Evolutionary conservation across 1,140 invertebrate species (phyloP), one percentile per base, ranked within the genome.

Genomic region (Sitodiplosis mosellana): DNA sequence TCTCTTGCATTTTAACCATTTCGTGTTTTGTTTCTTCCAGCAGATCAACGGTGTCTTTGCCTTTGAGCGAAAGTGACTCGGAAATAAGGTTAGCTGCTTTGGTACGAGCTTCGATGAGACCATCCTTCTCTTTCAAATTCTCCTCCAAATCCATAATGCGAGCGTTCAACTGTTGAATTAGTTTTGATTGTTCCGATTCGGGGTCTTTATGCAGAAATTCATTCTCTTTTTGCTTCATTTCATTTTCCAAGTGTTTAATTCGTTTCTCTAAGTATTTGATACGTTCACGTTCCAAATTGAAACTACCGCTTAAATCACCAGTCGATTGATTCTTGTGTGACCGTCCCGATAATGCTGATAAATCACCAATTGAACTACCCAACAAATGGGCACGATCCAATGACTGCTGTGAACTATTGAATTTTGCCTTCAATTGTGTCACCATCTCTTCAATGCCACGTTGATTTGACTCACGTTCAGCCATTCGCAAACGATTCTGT

Each of bases 51-150:
- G 78, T 78, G 48, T 70, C 73, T 67, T 81, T 80, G 54, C 78
- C 74, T 64, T 80, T 81, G 59, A 73, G 76, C 52, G 74, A 80
- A 45, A 84, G 66, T 61, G 77, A 80, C 52, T 80, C 81, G 6
- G 80, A 78, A 71, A 84, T 78, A 47, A 85, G 65, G n/a, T 78
- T 75, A 33, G 82, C 76, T 17, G 86, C 85, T 66, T 80, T 77
- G 52, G 82, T 87, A 62, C 85, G 75, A 11, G 86, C 79, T 62
- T 83, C 76, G 57, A 89, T 86, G 40, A 91, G 81, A 56, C 80
- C 78, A 61, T 88, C 83, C 62, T 89, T 89, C 58, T 89, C 86
- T 57, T 78, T 79, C 17, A 87, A 69, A 64, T 78, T 81, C 64
- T 88, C 85, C 67, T 80, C 76, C 47, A 83, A 67, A 64, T 81